Evolutionary conservation across 2,113 vertebrate genomes (phyloP).

Genomic region (Ameiurus melas): DNA sequence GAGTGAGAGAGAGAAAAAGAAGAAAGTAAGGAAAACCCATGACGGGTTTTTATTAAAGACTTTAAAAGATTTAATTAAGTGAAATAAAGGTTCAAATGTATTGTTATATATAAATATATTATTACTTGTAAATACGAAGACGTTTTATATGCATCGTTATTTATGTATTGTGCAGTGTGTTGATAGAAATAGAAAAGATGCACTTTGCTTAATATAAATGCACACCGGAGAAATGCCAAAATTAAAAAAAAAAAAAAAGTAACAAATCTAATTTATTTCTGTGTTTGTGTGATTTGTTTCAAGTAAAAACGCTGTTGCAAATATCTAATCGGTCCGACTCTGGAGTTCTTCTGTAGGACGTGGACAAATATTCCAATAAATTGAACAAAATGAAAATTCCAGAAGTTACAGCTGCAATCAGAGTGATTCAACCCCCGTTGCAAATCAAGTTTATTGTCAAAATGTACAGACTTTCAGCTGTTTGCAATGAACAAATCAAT

Average conservation of each 20-base stretch:
- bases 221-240: constrained; percentile 98
- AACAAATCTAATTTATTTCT: constrained; percentile 70
- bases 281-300: constrained; percentile 67
- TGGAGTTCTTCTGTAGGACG: background rate
- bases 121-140: constrained; percentile 99
- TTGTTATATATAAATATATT: constrained; percentile 99
- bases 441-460: no score
- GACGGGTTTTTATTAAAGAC: constrained; percentile 79
- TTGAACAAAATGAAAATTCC: background rate
- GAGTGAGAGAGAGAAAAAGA: constrained; percentile 53
- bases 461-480: no score
- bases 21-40: constrained; percentile 63
- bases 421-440: no score
- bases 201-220: constrained; percentile 99
- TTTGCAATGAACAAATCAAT: no score
- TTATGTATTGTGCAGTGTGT: constrained; percentile 99
- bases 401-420: no score
- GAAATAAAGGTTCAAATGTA: constrained; percentile 87
- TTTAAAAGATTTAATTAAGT: constrained; percentile 88
- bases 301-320: background rate
- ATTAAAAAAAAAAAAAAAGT: constrained; percentile 75
- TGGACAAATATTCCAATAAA: background rate
- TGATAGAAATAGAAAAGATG: constrained; percentile 97
- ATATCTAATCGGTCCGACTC: background rate
- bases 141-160: constrained; percentile 99